Evolutionary conservation across 2,888 invertebrate genomes (phyloP).

Genomic region (Microctonus hyperodae): DNA sequence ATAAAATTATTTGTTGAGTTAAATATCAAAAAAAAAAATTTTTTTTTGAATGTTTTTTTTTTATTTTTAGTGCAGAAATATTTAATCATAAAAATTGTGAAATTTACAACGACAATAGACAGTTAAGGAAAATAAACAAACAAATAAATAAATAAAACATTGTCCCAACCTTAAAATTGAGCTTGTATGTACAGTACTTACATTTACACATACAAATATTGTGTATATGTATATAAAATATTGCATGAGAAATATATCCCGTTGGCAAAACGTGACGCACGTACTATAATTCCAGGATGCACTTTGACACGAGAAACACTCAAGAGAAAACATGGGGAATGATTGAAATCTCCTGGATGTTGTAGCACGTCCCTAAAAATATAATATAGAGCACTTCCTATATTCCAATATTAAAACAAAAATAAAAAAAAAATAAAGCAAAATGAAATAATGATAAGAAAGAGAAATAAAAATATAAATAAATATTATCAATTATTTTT

Average conservation of each 20-base stretch:
- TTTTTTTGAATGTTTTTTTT: no score
- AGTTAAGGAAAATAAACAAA: not conserved
- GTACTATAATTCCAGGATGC: conserved; percentile 34
- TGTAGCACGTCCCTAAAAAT: not conserved
- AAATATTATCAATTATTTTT: not conserved
- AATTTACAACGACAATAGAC: no score
- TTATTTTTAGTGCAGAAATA: no score
- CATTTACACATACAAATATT: no score
- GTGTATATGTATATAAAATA: conserved; percentile 15
- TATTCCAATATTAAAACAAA: not conserved
- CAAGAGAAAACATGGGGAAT: conserved; percentile 1
- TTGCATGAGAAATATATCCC: conserved; percentile 28
- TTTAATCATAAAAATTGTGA: no score
- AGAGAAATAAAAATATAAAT: no score
- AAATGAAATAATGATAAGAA: no score
- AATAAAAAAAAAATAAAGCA: not conserved
- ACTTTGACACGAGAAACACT: conserved; percentile 16
- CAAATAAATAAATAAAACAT: not conserved
- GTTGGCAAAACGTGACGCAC: conserved; percentile 37
- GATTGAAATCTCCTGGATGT: conserved; percentile 20
- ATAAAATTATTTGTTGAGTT: no score
- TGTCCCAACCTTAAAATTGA: not conserved
- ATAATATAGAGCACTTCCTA: not conserved
- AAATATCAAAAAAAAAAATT: no score
- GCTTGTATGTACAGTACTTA: not conserved